Base-by-base conservation (phyloP, 2,113 vertebrate species). In the Carollia perspicillata region DNA sequence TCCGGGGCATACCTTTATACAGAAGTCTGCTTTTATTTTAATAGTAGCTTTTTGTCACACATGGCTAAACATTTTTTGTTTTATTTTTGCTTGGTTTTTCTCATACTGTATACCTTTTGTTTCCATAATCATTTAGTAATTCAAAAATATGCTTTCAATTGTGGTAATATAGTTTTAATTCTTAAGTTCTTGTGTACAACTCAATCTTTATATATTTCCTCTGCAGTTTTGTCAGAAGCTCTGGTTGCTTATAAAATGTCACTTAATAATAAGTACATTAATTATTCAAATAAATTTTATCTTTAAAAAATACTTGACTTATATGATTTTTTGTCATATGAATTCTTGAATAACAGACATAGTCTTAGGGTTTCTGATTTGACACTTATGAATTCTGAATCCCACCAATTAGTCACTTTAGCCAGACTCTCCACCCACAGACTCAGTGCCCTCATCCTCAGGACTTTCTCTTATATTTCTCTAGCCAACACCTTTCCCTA, bases 251-350 rank as follows among this genome's bases (percentile, higher is more conserved):
- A 42, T 89, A 91, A 95, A 85, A 93, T 91, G 5, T 69, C 58
- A 91, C n/a, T 91, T 95, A 65, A 66, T 42, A 74, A 49, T 60
- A 11, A 94, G 26, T 69, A 79, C 12, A 94, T 87, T 69, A 30
- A 37, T n/a, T 40, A 87, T 47, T 96, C 30, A 92, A 96, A 95
- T 97, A 97, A 92, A 97, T 35, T 40, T 28, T 89, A 75, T 49
- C 44, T 51, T 65, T 51, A 74, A 74, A 90, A 75, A 77, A n/a
- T 13, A 71, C 8, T 90, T 79, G 63, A 53, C 40, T 93, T 89
- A 23, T 6, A 30, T 87, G 33, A 47, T 71, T 89, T 69, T 71
- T 58, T 75, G 10, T 44, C 33, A 88, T 17, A 49, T 77, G n/a
- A 92, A 74, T 18, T 93, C 16, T 86, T 75, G 47, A 94, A 75